Base-by-base conservation (phyloP, 2,113 vertebrate species). In the Petroica traversi region DNA sequence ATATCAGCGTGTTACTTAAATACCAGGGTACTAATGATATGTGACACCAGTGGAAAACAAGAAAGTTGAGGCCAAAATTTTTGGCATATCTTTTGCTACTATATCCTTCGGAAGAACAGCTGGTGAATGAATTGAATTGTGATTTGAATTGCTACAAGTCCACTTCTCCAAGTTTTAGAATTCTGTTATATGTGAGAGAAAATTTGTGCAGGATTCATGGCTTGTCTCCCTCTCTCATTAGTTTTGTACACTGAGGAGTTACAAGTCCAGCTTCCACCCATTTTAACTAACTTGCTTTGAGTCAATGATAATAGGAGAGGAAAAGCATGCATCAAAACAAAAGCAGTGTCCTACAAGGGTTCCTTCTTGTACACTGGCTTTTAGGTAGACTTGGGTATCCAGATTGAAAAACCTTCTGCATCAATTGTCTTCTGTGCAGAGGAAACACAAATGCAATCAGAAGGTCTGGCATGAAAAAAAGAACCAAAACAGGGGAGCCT, bases 11-110 rank as follows among this genome's bases (percentile, higher is more conserved):
- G 59, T 80, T 95, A 40, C 86, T 72, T 66, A 90, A 73, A 79
- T 94, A 76, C 86, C 88, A 83, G 67, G 48, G 45, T 89, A 85
- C 49, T 95, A 84, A 95, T 80, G 92, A 95, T 91, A 97, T 34
- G 67, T 92, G 90, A 91, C 85, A 93, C 92, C 78, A 88, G 51
- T 94, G 52, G 87, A 89, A 96, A 90, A 76, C 41, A 90, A 94
- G 85, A 94, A 92, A 63, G 58, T 33, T 12, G 33, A 73, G 81
- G 58, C 85, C 88, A 80, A 72, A 90, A 88, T 90, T 95, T 94
- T 91, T 93, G 93, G 58, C 31, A 62, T 45, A 36, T 92, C 80
- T 57, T 69, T 83, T 69, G 52, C 59, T 66, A 43, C 49, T 57
- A 3, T 73, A 79, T 79, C 38, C 75, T 92, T 63, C 49, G 71